Evolutionary conservation across 2,113 vertebrate species (phyloP), one percentile per base, ranked within the genome.

Genomic region (Syngnathus scovelli): DNA sequence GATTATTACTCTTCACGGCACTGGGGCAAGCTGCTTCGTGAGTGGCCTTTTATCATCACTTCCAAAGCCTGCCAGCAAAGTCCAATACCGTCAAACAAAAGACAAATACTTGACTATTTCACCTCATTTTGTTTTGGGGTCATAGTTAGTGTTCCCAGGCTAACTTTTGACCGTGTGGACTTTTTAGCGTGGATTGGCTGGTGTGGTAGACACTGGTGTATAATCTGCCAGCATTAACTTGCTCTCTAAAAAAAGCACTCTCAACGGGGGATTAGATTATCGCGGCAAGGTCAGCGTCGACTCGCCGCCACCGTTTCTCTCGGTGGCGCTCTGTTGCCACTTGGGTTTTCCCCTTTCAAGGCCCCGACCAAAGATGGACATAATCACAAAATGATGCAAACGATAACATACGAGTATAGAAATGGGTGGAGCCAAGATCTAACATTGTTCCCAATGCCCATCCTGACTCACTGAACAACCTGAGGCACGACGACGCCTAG

Each of bases 211-310:
- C 83, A 86, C 78, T 83, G 82, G 78, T 83, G 86, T 83, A 85
- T 92, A 92, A 92, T 91, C 91, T 90, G 88, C 77, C 75, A 81
- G 88, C 85, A 92, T 92, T 91, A 92, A 90, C 87, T 90, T 92
- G 87, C 90, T 86, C 86, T 92, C 89, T 92, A 90, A 90, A 91
- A 90, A 92, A 91, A 92, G 91, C 87, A 84, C 90, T 88, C 88
- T 90, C 85, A 75, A 89, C 89, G 87, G 88, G 27, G 90, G 90
- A 91, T 92, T 91, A 90, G 89, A 91, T 91, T 92, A 91, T 90
- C 88, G 89, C 83, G 80, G 86, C 89, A 88, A 91, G 89, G 89
- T 90, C 89, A 90, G 78, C 80, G 82, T 81, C 83, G 83, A 89
- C 84, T 84, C 78, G 56, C 78, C 72, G 64, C 66, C 63, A 66